These are phyloP conservation scores for Calephelis perditalis DNA, from an alignment of 2,888 invertebrate species.

Conservation along the genomic window DNA sequence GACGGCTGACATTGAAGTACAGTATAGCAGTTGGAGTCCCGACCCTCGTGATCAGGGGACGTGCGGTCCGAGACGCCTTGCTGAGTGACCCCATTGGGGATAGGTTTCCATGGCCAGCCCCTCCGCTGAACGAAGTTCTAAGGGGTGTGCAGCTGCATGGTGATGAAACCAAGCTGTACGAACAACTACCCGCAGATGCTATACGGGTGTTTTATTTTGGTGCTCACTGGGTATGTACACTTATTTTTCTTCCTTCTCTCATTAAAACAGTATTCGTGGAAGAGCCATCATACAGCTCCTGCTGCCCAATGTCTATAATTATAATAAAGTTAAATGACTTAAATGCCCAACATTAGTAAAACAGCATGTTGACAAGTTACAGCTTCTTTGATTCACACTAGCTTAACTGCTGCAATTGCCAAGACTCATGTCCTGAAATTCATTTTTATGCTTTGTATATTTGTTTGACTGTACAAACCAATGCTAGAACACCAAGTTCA, in stretches of 20 bases:
- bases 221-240: constrained; percentile 88
- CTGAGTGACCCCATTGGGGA: constrained; percentile 81
- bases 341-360: too few relatives aligned
- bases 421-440: too few relatives aligned
- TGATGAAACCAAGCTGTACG: constrained; percentile 64
- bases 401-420: too few relatives aligned
- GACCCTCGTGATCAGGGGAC: constrained; percentile 85
- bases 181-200: constrained; percentile 78
- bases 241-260: not conserved
- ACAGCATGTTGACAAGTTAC: too few relatives aligned
- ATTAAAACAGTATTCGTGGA: too few relatives aligned
- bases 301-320: too few relatives aligned
- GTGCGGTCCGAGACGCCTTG: constrained; percentile 81
- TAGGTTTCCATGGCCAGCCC: constrained; percentile 89
- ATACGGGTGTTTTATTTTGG: constrained; percentile 91
- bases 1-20: constrained; percentile 85
- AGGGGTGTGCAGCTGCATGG: constrained; percentile 69
- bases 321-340: too few relatives aligned
- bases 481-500: too few relatives aligned
- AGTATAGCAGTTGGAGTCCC: constrained; percentile 87
- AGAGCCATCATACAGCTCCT: too few relatives aligned
- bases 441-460: too few relatives aligned
- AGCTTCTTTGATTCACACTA: too few relatives aligned
- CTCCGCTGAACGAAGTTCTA: constrained; percentile 79
- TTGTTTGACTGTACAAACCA: too few relatives aligned